Base-by-base conservation (phyloP, 2,888 invertebrate species). In the Heliothis peltigera region DNA sequence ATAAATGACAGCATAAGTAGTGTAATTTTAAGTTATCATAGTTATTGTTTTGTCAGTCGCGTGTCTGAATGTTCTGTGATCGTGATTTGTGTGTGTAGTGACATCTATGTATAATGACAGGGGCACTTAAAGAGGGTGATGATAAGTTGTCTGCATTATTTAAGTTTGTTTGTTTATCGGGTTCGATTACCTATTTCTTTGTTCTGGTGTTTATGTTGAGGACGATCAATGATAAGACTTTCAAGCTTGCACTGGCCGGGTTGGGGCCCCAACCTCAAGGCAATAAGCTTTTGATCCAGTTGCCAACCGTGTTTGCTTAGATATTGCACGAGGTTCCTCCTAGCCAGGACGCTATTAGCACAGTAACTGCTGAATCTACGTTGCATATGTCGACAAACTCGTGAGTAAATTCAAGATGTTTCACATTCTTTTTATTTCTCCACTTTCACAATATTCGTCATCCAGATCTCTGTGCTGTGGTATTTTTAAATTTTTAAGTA, bases 21-120 rank as follows among this genome's bases (percentile, higher is more conserved):
- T 60, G 22, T 43, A 32, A 54, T 25, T 64, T 39, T 44, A 47
- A 56, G 46, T 5, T 54, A 61, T 42, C n/a, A n/a, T n/a, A n/a
- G 10, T 54, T 62, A 32, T 46, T 53, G 25, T 53, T 56, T 53
- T 46, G 35, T 51, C n/a, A 19, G 47, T 71, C 57, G 76, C 75
- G 76, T 71, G 71, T 54, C 46, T 21, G 46, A 57, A 42, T 51
- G 21, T 62, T 69, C 58, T 47, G 75, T 55, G 46, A 43, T 28
- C 46, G 8, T 54, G 70, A 75, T 75, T 71, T 75, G 75, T 75
- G 49, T 69, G 7, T 28, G 21, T 51, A 53, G 55, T 61, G 49
- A 44, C 53, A 75, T 55, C 19, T 21, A n/a, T n/a, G n/a, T n/a
- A 46, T 53, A 53, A 49, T 62, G n/a, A n/a, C 39, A 18, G 53